Evolutionary conservation across 2,113 vertebrate genomes (phyloP).

Genomic region (Centrocercus urophasianus): DNA sequence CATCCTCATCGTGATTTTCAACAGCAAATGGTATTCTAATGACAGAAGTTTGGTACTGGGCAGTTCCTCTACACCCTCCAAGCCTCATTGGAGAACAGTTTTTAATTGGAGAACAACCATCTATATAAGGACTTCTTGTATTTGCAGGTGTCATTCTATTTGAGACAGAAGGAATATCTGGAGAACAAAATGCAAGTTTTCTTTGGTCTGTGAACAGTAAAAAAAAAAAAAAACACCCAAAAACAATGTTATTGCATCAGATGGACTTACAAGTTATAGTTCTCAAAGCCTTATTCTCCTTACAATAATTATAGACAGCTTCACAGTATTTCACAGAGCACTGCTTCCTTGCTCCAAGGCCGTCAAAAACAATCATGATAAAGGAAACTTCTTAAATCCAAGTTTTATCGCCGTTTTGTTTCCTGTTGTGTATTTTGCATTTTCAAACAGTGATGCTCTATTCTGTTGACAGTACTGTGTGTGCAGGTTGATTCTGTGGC

Average conservation of each 20-base stretch:
- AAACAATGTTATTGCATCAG: not conserved
- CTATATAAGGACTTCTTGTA: constrained; percentile 87
- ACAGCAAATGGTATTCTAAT: constrained; percentile 82
- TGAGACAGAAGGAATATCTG: constrained; percentile 77
- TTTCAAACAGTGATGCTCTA: not conserved
- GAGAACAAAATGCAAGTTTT: constrained; percentile 81
- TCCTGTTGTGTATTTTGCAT: not conserved
- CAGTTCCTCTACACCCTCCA: constrained; percentile 71
- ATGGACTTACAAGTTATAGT: not conserved
- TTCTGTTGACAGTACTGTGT: not conserved
- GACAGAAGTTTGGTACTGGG: constrained; percentile 78
- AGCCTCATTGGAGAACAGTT: constrained; percentile 84
- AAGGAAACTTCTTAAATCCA: not conserved
- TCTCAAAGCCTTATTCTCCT: not conserved
- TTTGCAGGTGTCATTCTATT: constrained; percentile 68
- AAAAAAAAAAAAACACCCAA: not conserved
- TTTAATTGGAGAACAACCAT: constrained; percentile 93
- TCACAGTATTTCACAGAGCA: not conserved
- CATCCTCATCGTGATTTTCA: constrained; percentile 75
- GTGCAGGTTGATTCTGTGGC: not conserved
- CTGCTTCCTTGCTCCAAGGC: not conserved
- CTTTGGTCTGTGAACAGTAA: constrained; percentile 79
- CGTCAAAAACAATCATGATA: not conserved
- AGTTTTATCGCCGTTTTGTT: not conserved
- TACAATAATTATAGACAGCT: not conserved